Base-by-base conservation (phyloP, 2,888 invertebrate species). In the Polyommatus iphigenia region DNA sequence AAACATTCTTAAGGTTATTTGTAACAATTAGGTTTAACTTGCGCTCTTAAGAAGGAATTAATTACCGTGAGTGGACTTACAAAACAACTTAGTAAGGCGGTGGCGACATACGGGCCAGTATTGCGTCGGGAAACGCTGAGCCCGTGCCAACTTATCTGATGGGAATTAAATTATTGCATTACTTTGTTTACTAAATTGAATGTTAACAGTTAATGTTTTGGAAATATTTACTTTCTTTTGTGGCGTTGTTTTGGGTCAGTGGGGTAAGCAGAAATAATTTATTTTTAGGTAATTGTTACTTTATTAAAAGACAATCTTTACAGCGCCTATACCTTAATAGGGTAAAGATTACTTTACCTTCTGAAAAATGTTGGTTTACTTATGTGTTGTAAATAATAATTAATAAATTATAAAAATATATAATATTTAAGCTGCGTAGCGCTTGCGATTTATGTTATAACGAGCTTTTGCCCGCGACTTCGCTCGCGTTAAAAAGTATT, bases 41-140 rank as follows among this genome's bases (percentile, higher is more conserved):
- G 80, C 75, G 77, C 79, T 80, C 80, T 79, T 80, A 80, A 82
- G 80, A 81, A 80, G 79, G 79, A 82, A 80, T 80, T 82, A 82
- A 82, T 82, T 82, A 82, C 79, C 75, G 79, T 78, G 80, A 82
- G 82, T 81, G 80, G 82, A 80, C 81, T 79, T 79, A 79, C 81
- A 78, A 77, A 78, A 80, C 75, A 78, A 80, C 78, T 78, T 78
- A 79, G 32, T 73, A 80, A 77, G 73, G 59, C 62, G 3, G 36
- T 54, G 77, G 76, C 71, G 81, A 81, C 59, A 79, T 78, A 79
- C 78, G 79, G 76, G 18, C n/a, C 32, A n/a, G 36, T 75, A 79
- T 77, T 79, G 59, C 71, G 73, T 50, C 20, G 29, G 67, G 13
- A 20, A 32, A n/a, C 76, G 76, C 54, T 75, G 75, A 54, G 29